These are phyloP conservation scores for Jaculus jaculus DNA, from an alignment of 2,113 vertebrate species.

Conservation along the genomic window DNA sequence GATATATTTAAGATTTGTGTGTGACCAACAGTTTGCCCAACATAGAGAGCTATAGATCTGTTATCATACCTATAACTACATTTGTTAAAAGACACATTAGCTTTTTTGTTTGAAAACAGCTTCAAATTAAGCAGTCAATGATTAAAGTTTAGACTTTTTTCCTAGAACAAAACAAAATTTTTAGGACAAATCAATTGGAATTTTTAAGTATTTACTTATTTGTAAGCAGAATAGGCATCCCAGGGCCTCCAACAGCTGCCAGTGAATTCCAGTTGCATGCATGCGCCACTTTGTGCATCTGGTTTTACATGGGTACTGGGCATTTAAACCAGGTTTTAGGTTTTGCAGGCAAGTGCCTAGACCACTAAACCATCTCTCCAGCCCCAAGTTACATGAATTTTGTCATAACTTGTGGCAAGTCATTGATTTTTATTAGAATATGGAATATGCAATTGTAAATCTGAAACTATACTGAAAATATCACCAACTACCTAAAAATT, in stretches of 20 bases:
- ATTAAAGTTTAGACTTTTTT: slow-evolving; percentile 27
- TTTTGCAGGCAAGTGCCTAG: too few relatives aligned
- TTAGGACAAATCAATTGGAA: not conserved
- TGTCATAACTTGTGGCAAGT: not conserved
- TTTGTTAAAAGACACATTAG: not conserved
- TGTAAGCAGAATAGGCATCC: too few relatives aligned
- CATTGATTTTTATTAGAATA: not conserved
- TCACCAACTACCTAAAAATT: not conserved
- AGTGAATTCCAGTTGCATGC: too few relatives aligned
- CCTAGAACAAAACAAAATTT: slow-evolving; percentile 20
- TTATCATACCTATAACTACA: not conserved
- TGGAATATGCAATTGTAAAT: not conserved
- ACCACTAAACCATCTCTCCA: too few relatives aligned
- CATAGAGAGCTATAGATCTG: not conserved
- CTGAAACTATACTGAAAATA: not conserved
- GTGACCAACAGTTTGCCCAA: not conserved
- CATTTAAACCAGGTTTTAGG: too few relatives aligned
- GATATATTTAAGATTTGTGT: not conserved
- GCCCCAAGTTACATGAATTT: not conserved
- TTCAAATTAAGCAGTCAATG: slow-evolving; percentile 31
- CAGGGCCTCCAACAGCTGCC: too few relatives aligned
- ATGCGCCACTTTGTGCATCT: too few relatives aligned
- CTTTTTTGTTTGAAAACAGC: slow-evolving; percentile 28
- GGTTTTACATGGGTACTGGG: too few relatives aligned
- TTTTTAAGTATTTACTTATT: too few relatives aligned